Evolutionary conservation across 2,888 invertebrate genomes (phyloP).

Genomic region (Gryllus longicercus): DNA sequence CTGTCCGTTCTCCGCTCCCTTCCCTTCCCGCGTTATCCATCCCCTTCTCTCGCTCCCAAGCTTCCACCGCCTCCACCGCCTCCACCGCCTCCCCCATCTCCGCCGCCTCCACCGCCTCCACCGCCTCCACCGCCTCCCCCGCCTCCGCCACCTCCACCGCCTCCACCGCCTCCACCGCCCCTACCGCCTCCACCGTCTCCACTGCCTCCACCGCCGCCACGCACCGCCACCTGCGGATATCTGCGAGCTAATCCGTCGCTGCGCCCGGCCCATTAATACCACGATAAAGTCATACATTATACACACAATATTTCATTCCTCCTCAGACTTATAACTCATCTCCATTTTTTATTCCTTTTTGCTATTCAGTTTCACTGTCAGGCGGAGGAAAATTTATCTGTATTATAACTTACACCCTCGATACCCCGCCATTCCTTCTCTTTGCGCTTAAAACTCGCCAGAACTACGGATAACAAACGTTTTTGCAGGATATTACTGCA

Average conservation of each 20-base stretch:
- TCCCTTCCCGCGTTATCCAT: too few species aligned
- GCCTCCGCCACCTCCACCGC: too few species aligned
- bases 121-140: too few species aligned
- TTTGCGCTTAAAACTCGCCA: neutral
- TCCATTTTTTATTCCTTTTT: conserved; percentile 5
- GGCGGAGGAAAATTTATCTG: neutral
- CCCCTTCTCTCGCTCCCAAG: too few species aligned
- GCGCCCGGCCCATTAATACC: neutral
- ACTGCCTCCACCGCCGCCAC: neutral
- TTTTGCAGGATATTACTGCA: conserved; percentile 9
- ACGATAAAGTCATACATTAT: conserved; percentile 17
- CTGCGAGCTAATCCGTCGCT: neutral
- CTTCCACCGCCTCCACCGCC: too few species aligned
- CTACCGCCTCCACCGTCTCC: neutral
- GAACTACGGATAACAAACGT: neutral
- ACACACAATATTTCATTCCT: conserved; percentile 9
- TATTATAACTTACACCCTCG: conserved; percentile 6
- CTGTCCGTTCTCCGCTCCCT: too few species aligned
- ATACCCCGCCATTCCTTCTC: neutral
- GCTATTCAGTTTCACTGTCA: conserved; percentile 17
- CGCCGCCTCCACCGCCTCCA: too few species aligned
- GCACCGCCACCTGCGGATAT: neutral
- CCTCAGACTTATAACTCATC: conserved; percentile 17
- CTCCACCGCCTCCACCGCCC: too few species aligned
- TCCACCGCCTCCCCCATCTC: neutral